These are phyloP conservation scores for Candoia aspera DNA, from an alignment of 2,113 vertebrate genomes.

Conservation along the genomic window DNA sequence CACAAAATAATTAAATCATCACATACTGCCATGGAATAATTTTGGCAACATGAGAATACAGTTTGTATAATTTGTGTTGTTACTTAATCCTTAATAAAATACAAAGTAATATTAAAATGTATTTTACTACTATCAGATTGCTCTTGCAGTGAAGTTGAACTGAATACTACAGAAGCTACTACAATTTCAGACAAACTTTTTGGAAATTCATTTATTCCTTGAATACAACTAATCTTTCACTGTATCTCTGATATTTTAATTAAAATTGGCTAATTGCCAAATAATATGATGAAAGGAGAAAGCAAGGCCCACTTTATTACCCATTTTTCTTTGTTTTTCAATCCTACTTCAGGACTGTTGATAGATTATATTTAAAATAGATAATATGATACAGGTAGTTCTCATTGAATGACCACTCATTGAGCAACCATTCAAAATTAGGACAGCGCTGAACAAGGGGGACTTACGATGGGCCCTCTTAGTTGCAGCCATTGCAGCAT, in stretches of 20 bases:
- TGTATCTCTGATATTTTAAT: neutral
- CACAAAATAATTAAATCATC: constrained; percentile 45
- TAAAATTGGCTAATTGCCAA: neutral
- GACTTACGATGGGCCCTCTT: neutral
- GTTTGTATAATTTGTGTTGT: constrained; percentile 48
- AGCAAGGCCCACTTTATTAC: neutral
- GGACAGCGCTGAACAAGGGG: neutral
- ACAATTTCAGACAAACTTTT: constrained; percentile 21
- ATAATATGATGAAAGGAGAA: neutral
- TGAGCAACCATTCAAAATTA: neutral
- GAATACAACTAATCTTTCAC: neutral
- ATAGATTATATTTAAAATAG: neutral
- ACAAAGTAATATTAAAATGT: constrained; percentile 29
- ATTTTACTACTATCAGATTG: constrained; percentile 39
- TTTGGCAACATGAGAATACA: constrained; percentile 49
- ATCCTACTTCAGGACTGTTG: neutral
- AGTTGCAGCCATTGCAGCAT: neutral
- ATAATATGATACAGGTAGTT: neutral
- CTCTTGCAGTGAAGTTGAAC: constrained; percentile 30
- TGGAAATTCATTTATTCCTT: constrained; percentile 19
- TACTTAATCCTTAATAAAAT: constrained; percentile 37
- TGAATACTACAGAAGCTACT: constrained; percentile 9
- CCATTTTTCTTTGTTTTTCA: neutral
- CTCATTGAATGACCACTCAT: neutral
- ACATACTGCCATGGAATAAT: constrained; percentile 40